Base-by-base conservation (phyloP, 23 tunicate genomes). In the Ciona savignyi region DNA sequence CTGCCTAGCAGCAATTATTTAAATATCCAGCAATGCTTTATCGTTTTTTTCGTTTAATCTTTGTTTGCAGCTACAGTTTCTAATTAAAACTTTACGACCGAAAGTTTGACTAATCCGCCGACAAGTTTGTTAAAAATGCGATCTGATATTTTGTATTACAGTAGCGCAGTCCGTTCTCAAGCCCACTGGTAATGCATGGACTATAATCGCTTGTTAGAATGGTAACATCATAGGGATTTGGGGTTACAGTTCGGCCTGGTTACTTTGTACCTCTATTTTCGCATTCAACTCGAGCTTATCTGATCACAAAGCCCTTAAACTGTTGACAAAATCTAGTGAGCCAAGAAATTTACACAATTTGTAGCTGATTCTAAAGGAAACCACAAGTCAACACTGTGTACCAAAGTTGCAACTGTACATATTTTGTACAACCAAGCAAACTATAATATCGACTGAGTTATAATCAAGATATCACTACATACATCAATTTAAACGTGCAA, bases 401-500 rank as follows among this genome's bases (percentile, higher is more conserved):
- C n/a, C n/a, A n/a, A n/a, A n/a, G n/a, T n/a, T n/a, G n/a, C n/a
- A n/a, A n/a, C n/a, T n/a, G n/a, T n/a, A n/a, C n/a, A n/a, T n/a
- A n/a, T n/a, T n/a, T n/a, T n/a, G n/a, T n/a, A n/a, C n/a, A n/a
- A n/a, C n/a, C n/a, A n/a, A n/a, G n/a, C n/a, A n/a, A n/a, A n/a
- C n/a, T n/a, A n/a, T n/a, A n/a, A n/a, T n/a, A n/a, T n/a, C n/a
- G n/a, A n/a, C n/a, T n/a, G n/a, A n/a, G 56, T 6, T 6, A 42
- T 42, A 15, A 9, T 9, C 9, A 42, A 42, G 15, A 42, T 42
- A 42, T 15, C 11, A 42, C 56, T 42, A 6, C 15, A 6, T 6
- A 42, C 56, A 42, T 42, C 56, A 42, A 42, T 42, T 42, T n/a
- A n/a, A n/a, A n/a, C n/a, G n/a, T 42, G 56, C 56, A 42, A 42